Conservation (phyloP, 2,113 vertebrate species). For the Aythya baeri region DNA sequence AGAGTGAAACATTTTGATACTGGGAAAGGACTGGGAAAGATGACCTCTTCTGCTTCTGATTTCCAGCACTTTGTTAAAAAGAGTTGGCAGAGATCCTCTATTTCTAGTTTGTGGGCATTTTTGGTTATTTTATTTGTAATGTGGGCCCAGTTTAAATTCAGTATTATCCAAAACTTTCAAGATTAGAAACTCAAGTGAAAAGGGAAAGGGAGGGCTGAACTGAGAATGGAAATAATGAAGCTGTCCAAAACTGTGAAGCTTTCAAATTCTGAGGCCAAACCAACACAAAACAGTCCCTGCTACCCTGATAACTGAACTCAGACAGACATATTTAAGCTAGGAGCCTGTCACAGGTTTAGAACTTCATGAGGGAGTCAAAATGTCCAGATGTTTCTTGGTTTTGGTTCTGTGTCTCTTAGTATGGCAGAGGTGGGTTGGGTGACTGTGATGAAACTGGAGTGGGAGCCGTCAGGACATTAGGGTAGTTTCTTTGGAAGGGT, state of each 20-base stretch:
- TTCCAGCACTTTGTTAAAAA: not conserved
- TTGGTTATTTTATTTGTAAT: not conserved
- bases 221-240: not conserved
- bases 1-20: constrained; percentile 24
- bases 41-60: constrained; percentile 20
- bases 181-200: not conserved
- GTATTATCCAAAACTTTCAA: not conserved
- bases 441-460: not conserved
- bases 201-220: not conserved
- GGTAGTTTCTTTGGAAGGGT: not conserved
- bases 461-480: not conserved
- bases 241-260: not conserved
- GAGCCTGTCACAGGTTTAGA: not conserved
- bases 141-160: not conserved
- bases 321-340: not conserved
- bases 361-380: not conserved
- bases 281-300: not conserved
- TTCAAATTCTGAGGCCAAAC: not conserved
- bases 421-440: not conserved
- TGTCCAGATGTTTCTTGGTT: too few species aligned
- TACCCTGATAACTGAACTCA: not conserved
- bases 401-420: not conserved
- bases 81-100: not conserved
- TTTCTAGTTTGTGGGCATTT: not conserved
- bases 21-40: not conserved